These are phyloP conservation scores for Apoda limacodes DNA, from an alignment of 2,888 invertebrate species.

Conservation along the genomic window DNA sequence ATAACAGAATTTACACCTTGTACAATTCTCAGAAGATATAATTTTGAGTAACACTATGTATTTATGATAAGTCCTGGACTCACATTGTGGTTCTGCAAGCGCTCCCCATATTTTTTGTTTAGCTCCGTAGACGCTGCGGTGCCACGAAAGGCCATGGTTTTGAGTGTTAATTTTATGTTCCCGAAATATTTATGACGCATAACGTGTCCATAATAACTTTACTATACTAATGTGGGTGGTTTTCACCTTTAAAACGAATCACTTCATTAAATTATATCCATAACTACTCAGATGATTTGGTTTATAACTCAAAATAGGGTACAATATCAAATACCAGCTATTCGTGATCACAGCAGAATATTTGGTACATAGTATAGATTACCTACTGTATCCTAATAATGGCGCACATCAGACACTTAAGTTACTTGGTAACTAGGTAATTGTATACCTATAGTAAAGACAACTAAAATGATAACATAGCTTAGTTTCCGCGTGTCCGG, in stretches of 20 bases:
- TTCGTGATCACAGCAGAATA: too few species aligned
- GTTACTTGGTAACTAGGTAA: too few species aligned
- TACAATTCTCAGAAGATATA: slow-evolving; percentile 13
- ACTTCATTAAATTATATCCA: slow-evolving; percentile 60
- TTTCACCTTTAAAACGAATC: slow-evolving; percentile 55
- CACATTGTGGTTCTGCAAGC: slow-evolving; percentile 51
- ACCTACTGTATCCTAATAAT: too few species aligned
- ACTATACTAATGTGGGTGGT: slow-evolving; percentile 67
- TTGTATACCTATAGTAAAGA: too few species aligned
- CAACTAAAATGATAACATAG: too few species aligned
- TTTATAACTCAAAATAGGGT: too few species aligned
- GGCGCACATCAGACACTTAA: too few species aligned
- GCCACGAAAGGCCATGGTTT: slow-evolving; percentile 65
- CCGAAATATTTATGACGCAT: slow-evolving; percentile 69
- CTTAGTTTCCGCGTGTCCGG: too few species aligned
- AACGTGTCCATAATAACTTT: slow-evolving; percentile 60
- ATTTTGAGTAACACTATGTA: slow-evolving; percentile 17
- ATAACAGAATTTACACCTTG: too few species aligned
- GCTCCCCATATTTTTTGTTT: slow-evolving; percentile 59
- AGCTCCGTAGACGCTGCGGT: slow-evolving; percentile 61
- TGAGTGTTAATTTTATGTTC: slow-evolving; percentile 69
- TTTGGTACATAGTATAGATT: too few species aligned
- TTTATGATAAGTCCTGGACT: slow-evolving; percentile 34
- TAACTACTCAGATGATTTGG: too few species aligned
- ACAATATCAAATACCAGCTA: too few species aligned